Conservation (phyloP, 2,797 vertebrate species). For the Anomalospiza imberbis region DNA sequence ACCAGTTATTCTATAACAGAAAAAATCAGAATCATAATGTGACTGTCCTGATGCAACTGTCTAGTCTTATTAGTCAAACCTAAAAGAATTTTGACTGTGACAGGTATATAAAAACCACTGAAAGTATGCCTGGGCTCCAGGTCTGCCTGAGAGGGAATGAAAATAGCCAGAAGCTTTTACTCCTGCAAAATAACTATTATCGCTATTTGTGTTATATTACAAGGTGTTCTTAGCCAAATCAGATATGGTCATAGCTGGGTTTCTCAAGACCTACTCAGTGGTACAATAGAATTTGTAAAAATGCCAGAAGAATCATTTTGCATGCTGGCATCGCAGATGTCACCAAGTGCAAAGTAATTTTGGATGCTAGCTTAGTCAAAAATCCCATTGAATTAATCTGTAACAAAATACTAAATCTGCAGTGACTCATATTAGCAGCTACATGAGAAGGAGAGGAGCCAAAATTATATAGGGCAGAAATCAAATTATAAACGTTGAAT, state of each 20-base stretch:
- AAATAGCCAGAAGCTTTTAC: constrained; percentile 41
- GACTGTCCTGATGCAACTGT: neutral
- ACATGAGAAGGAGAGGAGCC: neutral
- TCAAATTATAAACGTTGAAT: constrained; percentile 7
- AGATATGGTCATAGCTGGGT: constrained; percentile 34
- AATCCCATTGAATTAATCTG: constrained; percentile 48
- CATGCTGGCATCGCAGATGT: constrained; percentile 55
- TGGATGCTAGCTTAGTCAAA: constrained; percentile 10
- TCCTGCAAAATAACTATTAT: constrained; percentile 17
- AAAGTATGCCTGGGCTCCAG: neutral
- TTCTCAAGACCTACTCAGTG: constrained; percentile 31
- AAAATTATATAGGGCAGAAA: constrained; percentile 34
- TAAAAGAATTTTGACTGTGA: neutral
- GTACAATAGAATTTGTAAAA: constrained; percentile 23
- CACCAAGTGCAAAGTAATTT: constrained; percentile 59
- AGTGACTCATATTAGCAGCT: constrained; percentile 6
- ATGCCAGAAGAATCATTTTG: constrained; percentile 55
- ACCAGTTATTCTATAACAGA: neutral
- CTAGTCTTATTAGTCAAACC: neutral
- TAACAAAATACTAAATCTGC: constrained; percentile 29
- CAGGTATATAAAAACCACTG: neutral
- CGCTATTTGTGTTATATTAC: neutral
- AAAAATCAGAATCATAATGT: neutral
- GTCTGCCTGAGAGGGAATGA: constrained; percentile 5
- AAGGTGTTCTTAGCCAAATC: constrained; percentile 31